These are phyloP conservation scores for Anniella stebbinsi DNA, from an alignment of 2,797 vertebrate genomes.

Conservation along the genomic window DNA sequence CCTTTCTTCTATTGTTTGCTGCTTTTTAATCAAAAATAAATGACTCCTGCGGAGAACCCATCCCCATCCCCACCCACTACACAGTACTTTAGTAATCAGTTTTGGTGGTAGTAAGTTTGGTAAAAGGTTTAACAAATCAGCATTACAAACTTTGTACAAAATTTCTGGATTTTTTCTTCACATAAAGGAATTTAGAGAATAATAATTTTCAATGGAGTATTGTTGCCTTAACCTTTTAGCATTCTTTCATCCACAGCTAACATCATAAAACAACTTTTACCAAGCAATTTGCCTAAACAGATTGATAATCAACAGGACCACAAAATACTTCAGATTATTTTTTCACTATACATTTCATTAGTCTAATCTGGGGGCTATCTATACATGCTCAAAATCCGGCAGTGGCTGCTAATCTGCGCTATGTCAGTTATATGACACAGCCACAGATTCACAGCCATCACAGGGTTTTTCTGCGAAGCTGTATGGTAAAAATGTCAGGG, in stretches of 20 bases:
- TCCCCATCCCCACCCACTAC: background rate
- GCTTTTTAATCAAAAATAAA: slow-evolving; percentile 5
- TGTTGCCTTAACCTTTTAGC: no score
- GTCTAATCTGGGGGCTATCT: background rate
- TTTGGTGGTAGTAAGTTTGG: background rate
- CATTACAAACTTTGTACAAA: background rate
- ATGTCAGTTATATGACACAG: no score
- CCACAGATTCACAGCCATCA: no score
- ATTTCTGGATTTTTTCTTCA: background rate
- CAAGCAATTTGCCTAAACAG: background rate
- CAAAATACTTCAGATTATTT: background rate
- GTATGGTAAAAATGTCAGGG: no score
- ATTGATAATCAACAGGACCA: background rate
- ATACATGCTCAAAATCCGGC: no score
- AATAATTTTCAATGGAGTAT: no score
- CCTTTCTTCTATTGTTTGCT: background rate
- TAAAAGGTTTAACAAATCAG: background rate
- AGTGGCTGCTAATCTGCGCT: no score
- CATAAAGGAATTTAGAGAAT: background rate
- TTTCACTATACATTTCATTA: background rate
- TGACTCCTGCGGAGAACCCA: background rate
- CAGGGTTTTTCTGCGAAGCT: no score
- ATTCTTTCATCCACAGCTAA: no score
- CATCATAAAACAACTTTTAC: no score
- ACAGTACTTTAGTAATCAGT: background rate